Conservation (phyloP, 2,113 vertebrate genomes). For the Polypterus senegalus region DNA sequence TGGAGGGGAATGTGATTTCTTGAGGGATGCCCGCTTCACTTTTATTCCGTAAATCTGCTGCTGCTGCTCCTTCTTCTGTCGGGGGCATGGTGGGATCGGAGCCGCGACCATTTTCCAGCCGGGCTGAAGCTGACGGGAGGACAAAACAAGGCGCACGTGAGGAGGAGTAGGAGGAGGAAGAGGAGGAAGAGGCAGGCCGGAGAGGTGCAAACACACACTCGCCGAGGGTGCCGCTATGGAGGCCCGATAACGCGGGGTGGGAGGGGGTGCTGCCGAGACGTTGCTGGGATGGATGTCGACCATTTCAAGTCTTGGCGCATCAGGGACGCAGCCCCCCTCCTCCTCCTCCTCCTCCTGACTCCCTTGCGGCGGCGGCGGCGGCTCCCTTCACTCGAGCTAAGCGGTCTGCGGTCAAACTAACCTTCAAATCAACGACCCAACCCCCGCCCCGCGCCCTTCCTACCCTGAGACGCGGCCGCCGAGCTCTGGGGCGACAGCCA, state of each 20-base stretch:
- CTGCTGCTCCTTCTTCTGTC: constrained; percentile 54
- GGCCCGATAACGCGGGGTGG: not conserved
- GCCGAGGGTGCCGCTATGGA: not conserved
- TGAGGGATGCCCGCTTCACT: constrained; percentile 55
- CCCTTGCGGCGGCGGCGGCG: not conserved
- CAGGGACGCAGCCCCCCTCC: not conserved
- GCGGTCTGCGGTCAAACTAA: not conserved
- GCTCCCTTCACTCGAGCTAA: not conserved
- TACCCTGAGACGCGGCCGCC: constrained; percentile 27
- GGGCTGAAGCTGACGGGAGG: constrained; percentile 33
- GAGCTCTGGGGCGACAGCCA: constrained; percentile 40
- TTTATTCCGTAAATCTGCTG: constrained; percentile 49
- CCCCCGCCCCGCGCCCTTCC: constrained; percentile 24
- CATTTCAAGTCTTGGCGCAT: not conserved
- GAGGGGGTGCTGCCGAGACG: not conserved
- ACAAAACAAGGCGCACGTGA: constrained; percentile 28
- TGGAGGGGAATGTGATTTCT: constrained; percentile 80
- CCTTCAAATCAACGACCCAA: constrained; percentile 26
- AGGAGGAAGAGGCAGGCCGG: constrained; percentile 30
- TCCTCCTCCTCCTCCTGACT: not conserved
- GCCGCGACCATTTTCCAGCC: constrained; percentile 42
- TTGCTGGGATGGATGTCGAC: not conserved
- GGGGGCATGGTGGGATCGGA: constrained; percentile 40
- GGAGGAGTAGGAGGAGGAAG: constrained; percentile 38
- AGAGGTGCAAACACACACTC: constrained; percentile 12